Evolutionary conservation across 2,888 invertebrate genomes (phyloP).

Genomic region (Plemyria rubiginata): DNA sequence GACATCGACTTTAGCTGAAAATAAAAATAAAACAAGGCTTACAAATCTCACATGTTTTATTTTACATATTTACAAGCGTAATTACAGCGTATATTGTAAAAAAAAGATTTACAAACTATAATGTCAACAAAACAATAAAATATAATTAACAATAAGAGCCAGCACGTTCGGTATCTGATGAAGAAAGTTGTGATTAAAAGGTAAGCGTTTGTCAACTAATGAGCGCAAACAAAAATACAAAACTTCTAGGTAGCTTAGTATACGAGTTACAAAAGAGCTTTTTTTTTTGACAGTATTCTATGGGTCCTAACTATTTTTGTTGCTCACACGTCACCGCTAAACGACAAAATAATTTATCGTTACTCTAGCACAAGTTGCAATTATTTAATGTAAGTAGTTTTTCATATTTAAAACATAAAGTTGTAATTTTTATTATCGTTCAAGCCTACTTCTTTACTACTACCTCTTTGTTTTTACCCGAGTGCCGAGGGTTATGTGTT

Average conservation of each 20-base stretch:
- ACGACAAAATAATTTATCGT: constrained; percentile 50
- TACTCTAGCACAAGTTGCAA: constrained; percentile 1
- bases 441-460: too few species aligned
- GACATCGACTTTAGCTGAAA: not conserved
- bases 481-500: too few species aligned
- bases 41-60: constrained; percentile 53
- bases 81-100: constrained; percentile 58
- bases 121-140: constrained; percentile 31
- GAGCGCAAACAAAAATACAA: not conserved
- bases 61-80: constrained; percentile 82
- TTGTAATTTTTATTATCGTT: too few species aligned
- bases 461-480: too few species aligned
- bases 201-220: not conserved
- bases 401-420: too few species aligned
- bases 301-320: constrained; percentile 5
- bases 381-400: too few species aligned
- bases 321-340: constrained; percentile 25
- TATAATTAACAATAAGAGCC: constrained; percentile 10
- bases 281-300: constrained; percentile 31
- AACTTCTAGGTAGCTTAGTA: constrained; percentile 40
- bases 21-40: constrained; percentile 13
- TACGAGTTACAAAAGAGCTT: constrained; percentile 39
- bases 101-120: constrained; percentile 40
- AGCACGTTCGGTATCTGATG: too few species aligned
- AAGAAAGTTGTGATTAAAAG: not conserved